These are phyloP conservation scores for Girardinichthys multiradiatus DNA, from an alignment of 2,113 vertebrate genomes.

Conservation along the genomic window DNA sequence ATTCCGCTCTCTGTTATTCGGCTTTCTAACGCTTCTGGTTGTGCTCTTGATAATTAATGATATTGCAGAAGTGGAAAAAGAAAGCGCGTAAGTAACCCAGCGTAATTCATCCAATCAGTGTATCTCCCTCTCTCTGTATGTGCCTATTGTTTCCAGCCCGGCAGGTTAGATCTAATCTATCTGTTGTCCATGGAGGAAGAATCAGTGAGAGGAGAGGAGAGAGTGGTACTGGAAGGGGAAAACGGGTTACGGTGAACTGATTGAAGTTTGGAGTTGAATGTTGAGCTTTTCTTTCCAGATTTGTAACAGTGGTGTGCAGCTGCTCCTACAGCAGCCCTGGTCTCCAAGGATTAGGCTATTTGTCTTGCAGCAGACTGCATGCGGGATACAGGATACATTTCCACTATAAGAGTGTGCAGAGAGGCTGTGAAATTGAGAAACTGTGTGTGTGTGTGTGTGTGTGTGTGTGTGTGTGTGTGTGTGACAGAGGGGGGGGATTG, in stretches of 20 bases:
- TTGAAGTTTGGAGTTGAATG: constrained; percentile 36
- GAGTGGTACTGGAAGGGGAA: not conserved
- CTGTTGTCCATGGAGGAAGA: not conserved
- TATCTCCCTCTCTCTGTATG: too few species aligned
- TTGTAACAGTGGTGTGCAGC: constrained; percentile 51
- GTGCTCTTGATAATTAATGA: constrained; percentile 88
- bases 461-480: too few species aligned
- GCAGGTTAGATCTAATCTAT: constrained; percentile 13
- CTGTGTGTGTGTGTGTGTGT: not conserved
- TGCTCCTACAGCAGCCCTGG: constrained; percentile 57
- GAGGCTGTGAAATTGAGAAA: constrained; percentile 1
- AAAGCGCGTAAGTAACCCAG: constrained; percentile 83
- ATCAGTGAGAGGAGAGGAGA: not conserved
- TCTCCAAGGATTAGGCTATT: constrained; percentile 68
- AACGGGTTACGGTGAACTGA: not conserved
- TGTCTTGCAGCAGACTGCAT: constrained; percentile 70
- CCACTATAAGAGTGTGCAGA: constrained; percentile 22
- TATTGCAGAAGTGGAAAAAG: constrained; percentile 90
- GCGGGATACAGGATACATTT: constrained; percentile 57
- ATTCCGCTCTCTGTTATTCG: constrained; percentile 87
- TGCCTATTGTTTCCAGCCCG: constrained; percentile 38
- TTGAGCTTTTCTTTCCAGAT: constrained; percentile 24
- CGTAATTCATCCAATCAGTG: constrained; percentile 1
- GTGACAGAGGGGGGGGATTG: too few species aligned
- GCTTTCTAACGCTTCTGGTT: constrained; percentile 85